Evolutionary conservation across 2,797 vertebrate genomes (phyloP).

Genomic region (Pachyuromys duprasi): DNA sequence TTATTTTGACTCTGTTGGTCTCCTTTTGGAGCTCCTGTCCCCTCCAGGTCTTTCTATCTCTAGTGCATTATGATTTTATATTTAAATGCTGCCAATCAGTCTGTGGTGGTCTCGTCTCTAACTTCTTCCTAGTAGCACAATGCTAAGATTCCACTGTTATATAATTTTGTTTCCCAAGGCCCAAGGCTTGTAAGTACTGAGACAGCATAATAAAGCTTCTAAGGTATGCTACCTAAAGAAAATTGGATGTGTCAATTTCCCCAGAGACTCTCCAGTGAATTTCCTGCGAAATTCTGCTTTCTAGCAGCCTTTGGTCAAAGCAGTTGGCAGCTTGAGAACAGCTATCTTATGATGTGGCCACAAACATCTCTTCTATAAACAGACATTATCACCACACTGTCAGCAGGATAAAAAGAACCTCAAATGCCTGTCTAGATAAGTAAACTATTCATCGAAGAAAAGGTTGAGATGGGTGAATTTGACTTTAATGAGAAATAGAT

Average conservation of each 20-base stretch:
- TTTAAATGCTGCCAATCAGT: conserved; percentile 56
- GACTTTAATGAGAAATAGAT: background rate
- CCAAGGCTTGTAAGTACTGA: conserved; percentile 72
- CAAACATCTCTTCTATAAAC: conserved; percentile 16
- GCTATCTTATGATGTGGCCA: background rate
- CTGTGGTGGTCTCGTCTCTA: background rate
- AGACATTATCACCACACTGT: background rate
- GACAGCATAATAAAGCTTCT: conserved; percentile 71
- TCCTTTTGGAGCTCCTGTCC: too few relatives aligned
- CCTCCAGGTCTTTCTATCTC: too few relatives aligned
- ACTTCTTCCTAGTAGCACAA: conserved; percentile 24
- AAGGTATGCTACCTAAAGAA: conserved; percentile 70
- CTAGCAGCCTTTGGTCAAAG: conserved; percentile 24
- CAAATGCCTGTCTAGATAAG: background rate
- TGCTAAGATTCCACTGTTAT: conserved; percentile 52
- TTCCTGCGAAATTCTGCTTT: conserved; percentile 64
- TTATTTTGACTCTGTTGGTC: too few relatives aligned
- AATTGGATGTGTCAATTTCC: conserved; percentile 71
- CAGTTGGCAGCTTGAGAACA: background rate
- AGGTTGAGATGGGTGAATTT: too few relatives aligned
- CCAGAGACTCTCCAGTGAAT: conserved; percentile 66
- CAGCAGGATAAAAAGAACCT: background rate
- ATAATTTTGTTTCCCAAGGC: conserved; percentile 59
- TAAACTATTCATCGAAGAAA: background rate
- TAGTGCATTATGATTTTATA: background rate